A percentile compares a stretch with the other conserved stretches of the same genome.
Evolutionary conservation across 2,113 vertebrate genomes (phyloP).

Genomic region (Antigone vipio): DNA sequence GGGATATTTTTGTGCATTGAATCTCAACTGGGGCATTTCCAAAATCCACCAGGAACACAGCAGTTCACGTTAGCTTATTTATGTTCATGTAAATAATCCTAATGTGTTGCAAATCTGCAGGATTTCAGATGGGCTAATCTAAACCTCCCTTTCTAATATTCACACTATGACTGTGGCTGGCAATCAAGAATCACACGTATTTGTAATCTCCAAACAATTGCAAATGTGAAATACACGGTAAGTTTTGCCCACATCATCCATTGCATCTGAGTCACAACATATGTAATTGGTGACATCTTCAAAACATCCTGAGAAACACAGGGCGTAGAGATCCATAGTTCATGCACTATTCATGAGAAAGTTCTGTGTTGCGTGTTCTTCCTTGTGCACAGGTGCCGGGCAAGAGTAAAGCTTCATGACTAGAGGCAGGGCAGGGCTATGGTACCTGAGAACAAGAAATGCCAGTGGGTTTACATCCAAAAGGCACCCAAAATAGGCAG

Average conservation of each 20-base stretch:
- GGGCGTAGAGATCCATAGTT: not conserved
- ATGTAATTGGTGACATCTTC: not conserved
- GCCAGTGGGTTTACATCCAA: not conserved
- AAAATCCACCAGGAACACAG: not conserved
- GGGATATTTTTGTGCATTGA: not conserved
- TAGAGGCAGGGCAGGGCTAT: not conserved
- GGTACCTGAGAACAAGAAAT: not conserved
- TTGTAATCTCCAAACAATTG: not conserved
- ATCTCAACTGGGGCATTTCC: not conserved
- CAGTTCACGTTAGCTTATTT: not conserved
- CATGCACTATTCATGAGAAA: not conserved
- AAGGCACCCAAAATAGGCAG: not conserved
- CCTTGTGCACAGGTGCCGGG: not conserved
- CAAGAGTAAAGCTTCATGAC: not conserved
- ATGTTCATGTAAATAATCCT: not conserved
- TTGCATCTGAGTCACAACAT: no score
- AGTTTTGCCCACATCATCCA: not conserved
- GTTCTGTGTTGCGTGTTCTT: not conserved
- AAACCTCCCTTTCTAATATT: not conserved
- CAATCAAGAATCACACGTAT: not conserved
- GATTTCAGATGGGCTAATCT: not conserved
- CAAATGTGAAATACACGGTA: not conserved
- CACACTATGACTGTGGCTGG: not conserved
- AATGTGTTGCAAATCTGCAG: not conserved
- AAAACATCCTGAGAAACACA: not conserved